Evolutionary conservation across 2,888 invertebrate genomes (phyloP), one percentile per base, ranked within the genome.

Genomic region (Rhamnusium bicolor): DNA sequence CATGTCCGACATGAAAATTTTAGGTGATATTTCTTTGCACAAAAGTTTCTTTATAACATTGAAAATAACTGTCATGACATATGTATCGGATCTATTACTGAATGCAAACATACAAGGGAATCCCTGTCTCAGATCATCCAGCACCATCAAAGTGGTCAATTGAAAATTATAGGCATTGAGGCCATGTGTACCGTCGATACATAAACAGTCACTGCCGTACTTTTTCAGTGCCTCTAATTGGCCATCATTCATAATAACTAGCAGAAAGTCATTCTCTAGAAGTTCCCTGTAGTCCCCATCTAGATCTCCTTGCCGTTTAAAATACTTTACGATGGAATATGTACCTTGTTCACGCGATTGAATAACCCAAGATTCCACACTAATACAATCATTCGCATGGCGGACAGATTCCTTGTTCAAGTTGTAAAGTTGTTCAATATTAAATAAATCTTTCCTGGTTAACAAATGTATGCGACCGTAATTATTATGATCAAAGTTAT

Each of bases 241-340:
- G 6, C 46, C 77, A 49, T 73, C 62, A 67, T 68, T 81, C 77
- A 80, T 79, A 2, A 80, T 76, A n/a, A 80, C 69, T 16, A 84
- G 68, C 3, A 83, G 32, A 72, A 82, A 84, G 73, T 84, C 83
- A 21, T 82, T 69, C 14, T 49, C 18, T 56, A 74, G 77, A 14
- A 83, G 54, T 47, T 58, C 51, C 1, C 1, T 2, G 10, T 40
- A 10, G n/a, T 40, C 10, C 10, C 5, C 32, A n/a, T n/a, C n/a
- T n/a, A n/a, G n/a, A n/a, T 71, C 66, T 16, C 71, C 66, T 24
- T 66, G 58, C 8, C 27, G n/a, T 56, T 71, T 71, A 51, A 29
- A 71, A 29, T 24, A 71, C 58, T 56, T 71, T n/a, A 71, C 60
- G 14, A 71, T 14, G 16, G 71, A 71, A 46, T 65, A 1, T 1